phyloP scores from a whole-genome alignment of 2,113 vertebrate genomes.

The Anolis sagrei region DNA sequence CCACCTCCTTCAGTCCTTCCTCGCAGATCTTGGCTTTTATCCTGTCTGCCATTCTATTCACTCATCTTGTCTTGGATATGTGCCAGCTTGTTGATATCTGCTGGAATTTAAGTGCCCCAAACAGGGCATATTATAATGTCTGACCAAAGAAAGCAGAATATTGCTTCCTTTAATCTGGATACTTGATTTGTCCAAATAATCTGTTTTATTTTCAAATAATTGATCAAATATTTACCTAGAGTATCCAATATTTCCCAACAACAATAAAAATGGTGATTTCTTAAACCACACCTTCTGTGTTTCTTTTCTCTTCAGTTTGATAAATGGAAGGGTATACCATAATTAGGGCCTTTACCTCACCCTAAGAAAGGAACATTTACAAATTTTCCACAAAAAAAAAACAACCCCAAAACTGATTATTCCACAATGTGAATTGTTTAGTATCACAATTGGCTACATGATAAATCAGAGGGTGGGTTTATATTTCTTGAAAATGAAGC shows the following conservation, averaged over 20 bases:
- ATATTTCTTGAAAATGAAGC: neutral
- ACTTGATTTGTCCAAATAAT: neutral
- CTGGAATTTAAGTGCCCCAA: too few species aligned
- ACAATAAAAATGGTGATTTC: neutral
- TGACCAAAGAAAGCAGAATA: too few species aligned
- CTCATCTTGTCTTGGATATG: too few species aligned
- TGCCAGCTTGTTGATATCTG: too few species aligned
- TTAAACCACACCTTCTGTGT: neutral
- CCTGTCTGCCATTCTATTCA: too few species aligned
- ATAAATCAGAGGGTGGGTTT: neutral
- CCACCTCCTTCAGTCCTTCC: too few species aligned
- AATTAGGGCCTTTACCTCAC: neutral
- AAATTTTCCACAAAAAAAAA: neutral
- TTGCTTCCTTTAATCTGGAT: too few species aligned
- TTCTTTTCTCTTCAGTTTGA: neutral
- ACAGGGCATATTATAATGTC: too few species aligned
- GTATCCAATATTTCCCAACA: neutral
- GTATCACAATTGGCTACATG: neutral
- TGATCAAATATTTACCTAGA: neutral
- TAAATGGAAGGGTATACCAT: neutral
- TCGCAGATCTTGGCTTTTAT: too few species aligned
- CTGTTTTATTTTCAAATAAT: neutral
- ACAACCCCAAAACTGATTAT: neutral
- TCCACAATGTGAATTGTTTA: neutral
- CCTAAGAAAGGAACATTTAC: neutral